A percentile compares a stretch with the other conserved stretches of the same genome.
These are phyloP conservation scores for Sebastes trivittatus DNA, from an alignment of 2,797 vertebrate genomes.

Conservation along the genomic window DNA sequence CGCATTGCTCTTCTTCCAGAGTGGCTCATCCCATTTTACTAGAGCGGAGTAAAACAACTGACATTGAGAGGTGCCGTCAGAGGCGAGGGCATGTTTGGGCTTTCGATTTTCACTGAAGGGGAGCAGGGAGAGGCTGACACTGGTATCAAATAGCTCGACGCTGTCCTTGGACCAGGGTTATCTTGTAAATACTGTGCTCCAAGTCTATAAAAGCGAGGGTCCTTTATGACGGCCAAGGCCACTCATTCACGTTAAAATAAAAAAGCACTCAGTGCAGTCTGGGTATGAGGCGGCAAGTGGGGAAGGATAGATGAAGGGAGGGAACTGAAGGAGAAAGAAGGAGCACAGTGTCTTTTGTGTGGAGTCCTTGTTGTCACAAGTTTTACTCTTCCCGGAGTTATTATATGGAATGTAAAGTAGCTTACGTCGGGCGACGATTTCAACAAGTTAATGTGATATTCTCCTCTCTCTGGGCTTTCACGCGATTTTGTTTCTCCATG, in stretches of 20 bases:
- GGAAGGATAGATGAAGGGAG: slow-evolving; percentile 43
- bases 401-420: slow-evolving; percentile 59
- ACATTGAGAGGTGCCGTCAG: slow-evolving; percentile 61
- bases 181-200: slow-evolving; percentile 81
- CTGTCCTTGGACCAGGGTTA: slow-evolving; percentile 78
- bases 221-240: slow-evolving; percentile 77
- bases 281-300: slow-evolving; percentile 39
- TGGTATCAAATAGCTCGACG: slow-evolving; percentile 71
- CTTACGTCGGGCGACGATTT: slow-evolving; percentile 55
- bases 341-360: slow-evolving; percentile 39
- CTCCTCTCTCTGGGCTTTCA: slow-evolving; percentile 38
- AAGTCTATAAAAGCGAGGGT: slow-evolving; percentile 80
- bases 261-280: slow-evolving; percentile 76
- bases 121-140: slow-evolving; percentile 67
- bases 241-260: slow-evolving; percentile 78
- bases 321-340: slow-evolving; percentile 43
- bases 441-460: slow-evolving; percentile 62
- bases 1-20: slow-evolving; percentile 18
- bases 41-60: slow-evolving; percentile 50
- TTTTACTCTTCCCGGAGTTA: slow-evolving; percentile 51
- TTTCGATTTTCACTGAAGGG: slow-evolving; percentile 68
- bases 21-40: slow-evolving; percentile 28
- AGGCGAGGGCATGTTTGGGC: slow-evolving; percentile 60
- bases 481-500: slow-evolving; percentile 41
- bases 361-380: slow-evolving; percentile 39